Conservation (phyloP, 2,113 vertebrate genomes). For the Microtus oregoni region DNA sequence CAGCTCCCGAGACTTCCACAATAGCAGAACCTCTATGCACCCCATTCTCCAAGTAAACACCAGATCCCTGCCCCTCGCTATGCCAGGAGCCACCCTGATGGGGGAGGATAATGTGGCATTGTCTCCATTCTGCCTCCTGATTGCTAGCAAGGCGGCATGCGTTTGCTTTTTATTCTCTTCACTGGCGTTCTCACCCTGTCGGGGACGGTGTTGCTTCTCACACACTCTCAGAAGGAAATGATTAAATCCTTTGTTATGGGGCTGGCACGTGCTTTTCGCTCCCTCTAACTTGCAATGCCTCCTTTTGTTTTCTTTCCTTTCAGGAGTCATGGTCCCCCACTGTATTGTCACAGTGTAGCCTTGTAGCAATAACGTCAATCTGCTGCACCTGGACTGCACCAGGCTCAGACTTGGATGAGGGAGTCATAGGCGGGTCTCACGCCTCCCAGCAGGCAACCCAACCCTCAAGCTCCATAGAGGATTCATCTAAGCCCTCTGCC, state of each 20-base stretch:
- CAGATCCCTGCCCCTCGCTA: no score
- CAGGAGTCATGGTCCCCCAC: neutral
- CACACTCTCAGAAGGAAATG: neutral
- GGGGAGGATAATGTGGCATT: rapidly evolving
- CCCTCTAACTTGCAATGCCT: neutral
- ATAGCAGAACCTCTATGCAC: neutral
- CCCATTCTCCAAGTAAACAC: rapidly evolving
- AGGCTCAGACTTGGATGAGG: rapidly evolving
- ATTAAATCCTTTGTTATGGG: neutral
- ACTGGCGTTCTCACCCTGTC: neutral
- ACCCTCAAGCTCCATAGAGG: neutral
- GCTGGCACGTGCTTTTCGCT: neutral
- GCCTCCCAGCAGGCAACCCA: rapidly evolving
- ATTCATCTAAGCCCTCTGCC: rapidly evolving
- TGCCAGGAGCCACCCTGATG: rapidly evolving
- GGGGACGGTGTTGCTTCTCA: neutral
- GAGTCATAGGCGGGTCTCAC: neutral
- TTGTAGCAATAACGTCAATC: no score
- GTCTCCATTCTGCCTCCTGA: neutral
- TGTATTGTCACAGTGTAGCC: no score
- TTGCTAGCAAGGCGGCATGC: neutral
- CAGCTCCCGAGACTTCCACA: rapidly evolving
- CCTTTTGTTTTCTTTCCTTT: neutral
- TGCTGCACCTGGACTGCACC: neutral
- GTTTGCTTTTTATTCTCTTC: neutral